Percentiles rank a stretch among this genome's conserved stretches.
These are phyloP conservation scores for Coptodon bakossiorum DNA, from an alignment of 2,113 vertebrate genomes.

Conservation along the genomic window DNA sequence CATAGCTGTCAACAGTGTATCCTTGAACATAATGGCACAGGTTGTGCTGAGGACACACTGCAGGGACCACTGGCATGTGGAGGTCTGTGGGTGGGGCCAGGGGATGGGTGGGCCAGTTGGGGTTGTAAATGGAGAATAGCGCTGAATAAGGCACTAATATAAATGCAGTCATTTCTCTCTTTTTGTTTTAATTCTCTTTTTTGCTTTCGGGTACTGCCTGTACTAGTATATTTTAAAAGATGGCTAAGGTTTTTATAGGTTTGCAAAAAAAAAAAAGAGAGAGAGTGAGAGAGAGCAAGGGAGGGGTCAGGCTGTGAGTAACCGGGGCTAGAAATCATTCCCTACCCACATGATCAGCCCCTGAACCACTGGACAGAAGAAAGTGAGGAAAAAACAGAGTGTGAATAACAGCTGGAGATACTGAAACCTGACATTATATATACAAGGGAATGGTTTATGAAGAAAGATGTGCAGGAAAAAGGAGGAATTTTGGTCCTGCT, in stretches of 20 bases:
- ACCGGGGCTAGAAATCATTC: neutral
- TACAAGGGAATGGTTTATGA: neutral
- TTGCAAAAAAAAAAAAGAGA: neutral
- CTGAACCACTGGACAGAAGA: neutral
- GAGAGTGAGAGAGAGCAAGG: neutral
- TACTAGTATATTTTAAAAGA: neutral
- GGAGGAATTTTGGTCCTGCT: neutral
- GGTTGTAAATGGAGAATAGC: neutral
- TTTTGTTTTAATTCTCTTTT: neutral
- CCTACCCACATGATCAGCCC: neutral
- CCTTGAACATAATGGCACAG: conserved; percentile 46
- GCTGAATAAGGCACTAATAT: neutral
- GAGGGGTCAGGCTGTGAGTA: neutral
- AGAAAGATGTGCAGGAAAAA: neutral
- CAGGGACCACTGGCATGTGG: conserved; percentile 22
- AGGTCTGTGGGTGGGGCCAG: conserved; percentile 10
- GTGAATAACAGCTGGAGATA: neutral
- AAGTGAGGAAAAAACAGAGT: neutral
- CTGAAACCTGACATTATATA: neutral
- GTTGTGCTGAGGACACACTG: conserved; percentile 41
- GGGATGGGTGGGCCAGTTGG: neutral
- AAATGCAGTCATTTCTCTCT: neutral
- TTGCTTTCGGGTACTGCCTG: neutral
- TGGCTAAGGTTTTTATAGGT: neutral
- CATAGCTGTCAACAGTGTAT: conserved; percentile 59